Evolutionary conservation across 2,113 vertebrate species (phyloP).

Genomic region (Onychorhynchus coronatus): DNA sequence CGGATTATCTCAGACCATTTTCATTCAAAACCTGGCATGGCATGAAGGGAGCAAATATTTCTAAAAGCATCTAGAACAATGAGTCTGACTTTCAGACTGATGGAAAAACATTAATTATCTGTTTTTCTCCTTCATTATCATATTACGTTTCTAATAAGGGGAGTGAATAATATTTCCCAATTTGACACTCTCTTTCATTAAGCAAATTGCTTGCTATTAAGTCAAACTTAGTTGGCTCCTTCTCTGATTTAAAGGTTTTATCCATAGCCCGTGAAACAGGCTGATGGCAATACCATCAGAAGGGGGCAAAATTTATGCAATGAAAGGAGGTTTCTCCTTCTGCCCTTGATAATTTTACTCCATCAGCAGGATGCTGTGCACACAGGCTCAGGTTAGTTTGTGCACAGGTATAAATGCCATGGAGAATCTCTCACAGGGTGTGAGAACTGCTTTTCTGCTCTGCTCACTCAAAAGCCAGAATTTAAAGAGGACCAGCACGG

Average conservation of each 20-base stretch:
- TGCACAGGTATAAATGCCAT: fast-evolving
- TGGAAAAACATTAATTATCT: background rate
- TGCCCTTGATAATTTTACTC: background rate
- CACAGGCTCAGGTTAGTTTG: background rate
- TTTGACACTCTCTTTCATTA: background rate
- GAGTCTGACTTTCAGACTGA: background rate
- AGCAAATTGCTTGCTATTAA: background rate
- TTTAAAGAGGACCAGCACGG: background rate
- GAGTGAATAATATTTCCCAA: background rate
- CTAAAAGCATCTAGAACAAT: background rate
- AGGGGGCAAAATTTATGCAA: fast-evolving
- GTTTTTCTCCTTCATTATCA: background rate
- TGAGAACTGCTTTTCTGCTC: background rate
- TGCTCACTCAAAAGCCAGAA: background rate
- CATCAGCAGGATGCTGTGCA: background rate
- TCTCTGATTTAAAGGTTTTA: background rate
- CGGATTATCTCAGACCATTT: background rate
- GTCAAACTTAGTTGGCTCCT: background rate
- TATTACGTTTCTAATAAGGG: background rate
- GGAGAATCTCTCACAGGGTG: background rate
- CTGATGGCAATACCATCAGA: background rate
- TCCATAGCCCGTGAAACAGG: background rate
- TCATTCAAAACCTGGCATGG: background rate
- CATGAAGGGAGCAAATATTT: background rate
- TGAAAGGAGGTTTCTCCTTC: background rate